Evolutionary conservation across 1,140 invertebrate genomes (phyloP), one percentile per base, ranked within the genome.

Genomic region (Nasonia longicornis): DNA sequence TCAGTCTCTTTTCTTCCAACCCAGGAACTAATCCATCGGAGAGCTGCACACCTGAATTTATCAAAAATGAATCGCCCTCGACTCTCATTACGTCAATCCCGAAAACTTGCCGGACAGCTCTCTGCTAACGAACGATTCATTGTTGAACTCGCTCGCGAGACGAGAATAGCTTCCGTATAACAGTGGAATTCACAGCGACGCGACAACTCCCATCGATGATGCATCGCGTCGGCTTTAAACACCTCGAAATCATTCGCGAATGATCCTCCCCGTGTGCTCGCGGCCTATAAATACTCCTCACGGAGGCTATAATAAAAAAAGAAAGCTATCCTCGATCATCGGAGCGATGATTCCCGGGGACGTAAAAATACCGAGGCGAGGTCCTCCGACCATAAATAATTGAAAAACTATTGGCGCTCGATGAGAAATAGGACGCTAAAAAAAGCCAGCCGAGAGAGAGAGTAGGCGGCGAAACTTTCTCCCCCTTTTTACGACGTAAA

Each of bases 351-450:
- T 67, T 67, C 20, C 16, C 69, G 35, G 14, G 69, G 35, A n/a
- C 69, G 31, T 71, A 42, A 71, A 71, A 71, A 42, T 42, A 20
- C 35, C 69, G 26, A 70, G 67, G 26, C 67, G 35, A 20, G 35
- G 6, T 38, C 4, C 35, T 31, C 35, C 14, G 35, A 38, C 6
- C 31, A 38, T 71, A 38, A 71, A 38, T 35, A 71, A 71, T 42
- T 42, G 35, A 71, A 71, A 71, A 71, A 16, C 29, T 67, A 71
- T n/a, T 35, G 6, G 69, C 20, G 35, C 69, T 42, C 31, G 4
- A 31, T 42, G 35, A 42, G 35, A 71, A 71, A 71, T 70, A 71
- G 29, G 14, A 42, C 69, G 14, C 8, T 72, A 67, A 67, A 67
- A 67, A 67, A 31, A 31, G 64, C 22, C 3, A 31, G 64, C 31